Conservation (phyloP, 2,888 invertebrate genomes). For the Dorcus parallelipipedus region DNA sequence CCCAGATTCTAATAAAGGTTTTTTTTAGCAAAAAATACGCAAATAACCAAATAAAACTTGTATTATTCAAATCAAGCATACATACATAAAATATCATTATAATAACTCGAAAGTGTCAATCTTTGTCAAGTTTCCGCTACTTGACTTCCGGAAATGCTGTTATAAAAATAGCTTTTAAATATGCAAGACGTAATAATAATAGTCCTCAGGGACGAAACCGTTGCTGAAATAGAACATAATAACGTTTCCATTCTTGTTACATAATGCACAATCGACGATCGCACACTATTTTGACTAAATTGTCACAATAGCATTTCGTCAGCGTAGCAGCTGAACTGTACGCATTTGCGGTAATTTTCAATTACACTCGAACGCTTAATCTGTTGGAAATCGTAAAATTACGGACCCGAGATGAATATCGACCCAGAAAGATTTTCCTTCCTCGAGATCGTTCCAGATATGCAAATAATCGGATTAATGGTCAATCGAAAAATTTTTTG, state of each 20-base stretch:
- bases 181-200: conserved; percentile 4
- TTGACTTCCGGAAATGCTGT: conserved; percentile 25
- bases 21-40: too few relatives aligned
- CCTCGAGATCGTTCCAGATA: neutral
- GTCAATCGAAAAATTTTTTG: too few relatives aligned
- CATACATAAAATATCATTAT: conserved; percentile 2
- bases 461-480: neutral
- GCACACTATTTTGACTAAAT: conserved; percentile 25
- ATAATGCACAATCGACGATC: conserved; percentile 21
- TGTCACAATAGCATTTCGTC: conserved; percentile 27
- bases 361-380: conserved; percentile 7
- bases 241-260: neutral
- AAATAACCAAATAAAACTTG: too few relatives aligned
- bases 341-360: neutral
- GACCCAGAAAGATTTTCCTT: neutral
- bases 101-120: conserved; percentile 26
- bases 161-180: conserved; percentile 18
- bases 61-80: too few relatives aligned
- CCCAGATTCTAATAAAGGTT: too few relatives aligned
- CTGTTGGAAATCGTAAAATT: conserved; percentile 1
- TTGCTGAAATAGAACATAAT: neutral
- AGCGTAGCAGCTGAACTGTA: conserved; percentile 21
- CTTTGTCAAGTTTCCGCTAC: conserved; percentile 27
- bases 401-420: neutral
- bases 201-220: neutral